Percentiles rank a stretch among this genome's conserved stretches.
phyloP scores from a whole-genome alignment of 2,113 vertebrate genomes.

The Laticauda colubrina region DNA sequence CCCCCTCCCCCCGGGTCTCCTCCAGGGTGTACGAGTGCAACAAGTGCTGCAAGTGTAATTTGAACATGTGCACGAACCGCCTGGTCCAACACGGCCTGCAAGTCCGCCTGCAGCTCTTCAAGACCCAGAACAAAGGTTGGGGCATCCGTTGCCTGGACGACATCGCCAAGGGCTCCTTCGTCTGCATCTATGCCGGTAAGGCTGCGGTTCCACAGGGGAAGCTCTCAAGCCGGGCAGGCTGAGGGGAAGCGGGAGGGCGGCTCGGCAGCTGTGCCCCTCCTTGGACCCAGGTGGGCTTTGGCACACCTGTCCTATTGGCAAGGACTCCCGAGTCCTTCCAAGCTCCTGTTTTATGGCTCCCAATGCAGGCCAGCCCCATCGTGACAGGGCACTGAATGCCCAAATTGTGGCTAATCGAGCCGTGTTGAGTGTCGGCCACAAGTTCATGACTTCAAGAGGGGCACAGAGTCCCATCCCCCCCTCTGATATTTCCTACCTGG shows the following conservation, averaged over 20 bases:
- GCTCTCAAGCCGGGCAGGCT: neutral
- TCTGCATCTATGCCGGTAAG: slow-evolving; percentile 95
- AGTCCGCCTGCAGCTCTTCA: slow-evolving; percentile 95
- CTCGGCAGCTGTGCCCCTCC: neutral
- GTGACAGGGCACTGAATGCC: neutral
- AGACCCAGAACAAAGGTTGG: slow-evolving; percentile 99
- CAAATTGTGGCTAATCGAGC: neutral
- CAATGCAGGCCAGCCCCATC: neutral
- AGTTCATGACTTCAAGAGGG: neutral
- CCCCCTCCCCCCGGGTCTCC: neutral
- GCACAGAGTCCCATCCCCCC: neutral
- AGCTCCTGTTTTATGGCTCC: neutral
- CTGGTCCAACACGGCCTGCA: slow-evolving; percentile 95
- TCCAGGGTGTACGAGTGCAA: slow-evolving; percentile 93
- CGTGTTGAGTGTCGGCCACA: neutral
- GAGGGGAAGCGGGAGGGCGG: neutral
- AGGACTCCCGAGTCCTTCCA: neutral
- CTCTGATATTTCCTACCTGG: neutral
- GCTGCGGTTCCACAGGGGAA: neutral
- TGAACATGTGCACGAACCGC: slow-evolving; percentile 90
- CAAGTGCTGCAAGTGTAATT: slow-evolving; percentile 87
- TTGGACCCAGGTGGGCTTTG: neutral
- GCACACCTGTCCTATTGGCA: neutral
- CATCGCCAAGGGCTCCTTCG: slow-evolving; percentile 94
- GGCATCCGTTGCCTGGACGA: slow-evolving; percentile 96